Percentiles rank a stretch among this genome's conserved stretches.
Evolutionary conservation across 2,113 vertebrate species (phyloP).

Genomic region (Cariama cristata): DNA sequence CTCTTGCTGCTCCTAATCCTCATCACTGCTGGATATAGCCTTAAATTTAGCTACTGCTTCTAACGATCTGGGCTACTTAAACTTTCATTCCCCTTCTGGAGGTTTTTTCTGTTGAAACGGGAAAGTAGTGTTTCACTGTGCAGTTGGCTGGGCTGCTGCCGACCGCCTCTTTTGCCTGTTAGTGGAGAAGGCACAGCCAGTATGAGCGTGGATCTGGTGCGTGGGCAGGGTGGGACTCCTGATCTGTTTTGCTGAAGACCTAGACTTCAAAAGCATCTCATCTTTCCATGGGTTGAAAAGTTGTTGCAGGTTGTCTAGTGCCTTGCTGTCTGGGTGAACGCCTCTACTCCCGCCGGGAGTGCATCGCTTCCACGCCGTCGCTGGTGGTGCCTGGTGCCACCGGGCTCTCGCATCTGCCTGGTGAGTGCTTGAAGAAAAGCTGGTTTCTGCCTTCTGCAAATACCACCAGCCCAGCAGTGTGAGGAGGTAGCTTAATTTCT

Average conservation of each 20-base stretch:
- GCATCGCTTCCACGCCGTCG: fast-evolving
- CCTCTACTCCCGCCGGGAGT: background rate
- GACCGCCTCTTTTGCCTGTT: background rate
- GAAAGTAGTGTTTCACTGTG: background rate
- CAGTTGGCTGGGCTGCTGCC: background rate
- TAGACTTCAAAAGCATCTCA: background rate
- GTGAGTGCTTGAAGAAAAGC: background rate
- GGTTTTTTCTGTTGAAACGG: background rate
- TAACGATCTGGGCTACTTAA: background rate
- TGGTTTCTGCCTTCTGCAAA: background rate
- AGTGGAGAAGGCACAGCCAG: fast-evolving
- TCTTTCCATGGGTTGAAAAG: background rate
- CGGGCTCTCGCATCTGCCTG: background rate
- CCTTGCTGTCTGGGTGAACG: background rate
- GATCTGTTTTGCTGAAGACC: background rate
- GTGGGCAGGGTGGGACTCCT: background rate
- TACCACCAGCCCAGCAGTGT: background rate
- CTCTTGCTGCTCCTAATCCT: background rate
- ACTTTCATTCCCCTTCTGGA: background rate
- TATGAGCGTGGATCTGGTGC: fast-evolving
- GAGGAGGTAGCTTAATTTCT: background rate
- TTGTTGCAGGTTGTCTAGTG: background rate
- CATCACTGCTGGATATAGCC: background rate
- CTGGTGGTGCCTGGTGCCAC: background rate
- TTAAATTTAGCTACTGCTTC: background rate